These are phyloP conservation scores for Phanerotoma sp. DNA, from an alignment of 2,888 invertebrate genomes.

Conservation along the genomic window DNA sequence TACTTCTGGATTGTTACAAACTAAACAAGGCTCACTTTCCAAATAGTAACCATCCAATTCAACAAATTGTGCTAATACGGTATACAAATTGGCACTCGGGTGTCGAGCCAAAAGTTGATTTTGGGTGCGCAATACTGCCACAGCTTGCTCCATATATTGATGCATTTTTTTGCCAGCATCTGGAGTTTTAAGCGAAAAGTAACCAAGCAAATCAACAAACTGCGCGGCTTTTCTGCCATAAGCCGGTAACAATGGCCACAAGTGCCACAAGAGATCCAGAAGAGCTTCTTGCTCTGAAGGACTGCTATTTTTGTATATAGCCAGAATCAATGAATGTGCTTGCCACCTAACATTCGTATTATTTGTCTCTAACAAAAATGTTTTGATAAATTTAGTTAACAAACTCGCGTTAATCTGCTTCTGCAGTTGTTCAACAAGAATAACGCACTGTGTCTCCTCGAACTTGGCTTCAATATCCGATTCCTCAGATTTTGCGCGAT, in stretches of 20 bases:
- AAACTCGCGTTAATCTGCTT: conserved; percentile 61
- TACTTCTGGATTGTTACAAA: conserved; percentile 97
- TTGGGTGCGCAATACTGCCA: conserved; percentile 82
- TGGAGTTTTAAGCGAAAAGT: conserved; percentile 85
- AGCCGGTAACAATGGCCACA: conserved; percentile 88
- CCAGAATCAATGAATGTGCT: conserved; percentile 82
- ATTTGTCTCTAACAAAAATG: conserved; percentile 91
- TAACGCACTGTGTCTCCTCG: conserved; percentile 68
- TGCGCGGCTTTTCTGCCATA: conserved; percentile 95
- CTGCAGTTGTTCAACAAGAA: conserved; percentile 71
- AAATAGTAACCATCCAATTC: conserved; percentile 95
- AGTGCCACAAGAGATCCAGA: conserved; percentile 82
- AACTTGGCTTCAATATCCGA: conserved; percentile 67
- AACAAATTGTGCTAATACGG: conserved; percentile 88
- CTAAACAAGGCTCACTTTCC: conserved; percentile 96
- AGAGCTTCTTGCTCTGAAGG: conserved; percentile 75
- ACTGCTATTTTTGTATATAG: conserved; percentile 83
- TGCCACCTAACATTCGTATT: conserved; percentile 93
- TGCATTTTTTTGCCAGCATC: conserved; percentile 69
- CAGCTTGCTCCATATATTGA: conserved; percentile 83
- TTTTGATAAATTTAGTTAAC: conserved; percentile 73
- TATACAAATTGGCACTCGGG: conserved; percentile 92
- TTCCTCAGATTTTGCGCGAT: conserved; percentile 69
- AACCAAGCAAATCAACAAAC: conserved; percentile 95
- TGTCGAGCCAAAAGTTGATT: conserved; percentile 87